These are phyloP conservation scores for Mechanitis messenoides DNA, from an alignment of 2,888 invertebrate genomes.

Conservation along the genomic window DNA sequence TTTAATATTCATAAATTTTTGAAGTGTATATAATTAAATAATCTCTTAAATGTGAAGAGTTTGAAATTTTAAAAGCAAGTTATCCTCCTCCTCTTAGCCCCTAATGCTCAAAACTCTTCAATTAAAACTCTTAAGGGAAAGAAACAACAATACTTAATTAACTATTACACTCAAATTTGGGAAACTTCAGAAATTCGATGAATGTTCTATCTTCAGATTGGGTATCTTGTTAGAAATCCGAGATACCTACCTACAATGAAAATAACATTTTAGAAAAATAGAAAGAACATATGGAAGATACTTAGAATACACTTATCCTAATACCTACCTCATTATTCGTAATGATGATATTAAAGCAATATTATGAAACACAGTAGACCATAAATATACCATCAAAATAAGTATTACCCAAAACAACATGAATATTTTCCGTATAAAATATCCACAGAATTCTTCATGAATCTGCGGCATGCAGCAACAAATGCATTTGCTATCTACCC, in stretches of 20 bases:
- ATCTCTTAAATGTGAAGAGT: conserved; percentile 28
- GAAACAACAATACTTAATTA: conserved; percentile 64
- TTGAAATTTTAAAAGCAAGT: conserved; percentile 42
- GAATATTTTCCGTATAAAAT: conserved; percentile 35
- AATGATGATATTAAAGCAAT: too few relatives aligned
- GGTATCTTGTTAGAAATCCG: conserved; percentile 17
- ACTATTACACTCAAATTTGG: conserved; percentile 44
- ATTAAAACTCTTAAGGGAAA: conserved; percentile 56
- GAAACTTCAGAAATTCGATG: conserved; percentile 44
- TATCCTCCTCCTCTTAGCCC: conserved; percentile 37
- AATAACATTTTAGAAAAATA: too few relatives aligned
- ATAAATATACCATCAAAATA: conserved; percentile 22
- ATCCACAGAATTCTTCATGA: conserved; percentile 33
- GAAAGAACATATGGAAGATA: too few relatives aligned
- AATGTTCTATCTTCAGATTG: conserved; percentile 26
- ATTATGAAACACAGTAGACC: background rate
- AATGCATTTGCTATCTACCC: conserved; percentile 35
- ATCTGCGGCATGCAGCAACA: conserved; percentile 38
- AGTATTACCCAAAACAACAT: conserved; percentile 32
- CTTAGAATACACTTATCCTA: too few relatives aligned
- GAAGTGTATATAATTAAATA: conserved; percentile 11
- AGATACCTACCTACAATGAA: too few relatives aligned
- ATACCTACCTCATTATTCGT: too few relatives aligned
- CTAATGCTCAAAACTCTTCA: conserved; percentile 52
- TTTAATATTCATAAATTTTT: background rate